These are phyloP conservation scores for Oncorhynchus tshawytscha DNA, from an alignment of 2,113 vertebrate species.

Conservation along the genomic window DNA sequence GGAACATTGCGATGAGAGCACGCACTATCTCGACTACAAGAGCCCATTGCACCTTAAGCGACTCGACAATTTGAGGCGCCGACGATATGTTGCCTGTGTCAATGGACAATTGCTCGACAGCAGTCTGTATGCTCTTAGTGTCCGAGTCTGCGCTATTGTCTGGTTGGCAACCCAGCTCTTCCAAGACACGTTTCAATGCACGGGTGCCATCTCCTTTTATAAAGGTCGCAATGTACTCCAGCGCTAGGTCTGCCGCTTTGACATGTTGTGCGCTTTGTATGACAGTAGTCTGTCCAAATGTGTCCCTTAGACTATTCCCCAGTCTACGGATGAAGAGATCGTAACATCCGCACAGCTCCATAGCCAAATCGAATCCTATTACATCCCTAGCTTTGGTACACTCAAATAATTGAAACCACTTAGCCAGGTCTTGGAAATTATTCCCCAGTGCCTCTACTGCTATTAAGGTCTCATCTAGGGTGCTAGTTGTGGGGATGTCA, in stretches of 20 bases:
- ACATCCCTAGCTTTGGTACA: background rate
- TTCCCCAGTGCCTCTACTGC: background rate
- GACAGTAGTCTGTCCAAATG: background rate
- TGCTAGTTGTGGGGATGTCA: background rate
- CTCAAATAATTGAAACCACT: background rate
- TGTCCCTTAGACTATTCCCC: background rate
- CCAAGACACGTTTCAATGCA: rapidly evolving
- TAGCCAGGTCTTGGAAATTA: background rate
- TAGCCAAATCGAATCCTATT: background rate
- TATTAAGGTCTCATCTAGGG: background rate
- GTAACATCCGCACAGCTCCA: background rate
- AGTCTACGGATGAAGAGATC: background rate
- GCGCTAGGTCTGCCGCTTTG: no score
- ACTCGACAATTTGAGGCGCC: no score
- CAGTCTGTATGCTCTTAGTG: no score
- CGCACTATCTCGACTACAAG: no score
- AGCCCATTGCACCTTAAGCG: no score
- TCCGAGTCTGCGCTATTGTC: rapidly evolving
- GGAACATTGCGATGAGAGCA: no score
- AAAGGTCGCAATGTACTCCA: no score
- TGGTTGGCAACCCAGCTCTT: no score
- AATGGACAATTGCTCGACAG: no score
- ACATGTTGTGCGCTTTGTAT: no score
- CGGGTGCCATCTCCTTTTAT: no score
- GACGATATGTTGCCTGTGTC: no score